Percentiles rank a stretch among this genome's conserved stretches.
Evolutionary conservation across 2,797 vertebrate genomes (phyloP).

Genomic region (Chelmon rostratus): DNA sequence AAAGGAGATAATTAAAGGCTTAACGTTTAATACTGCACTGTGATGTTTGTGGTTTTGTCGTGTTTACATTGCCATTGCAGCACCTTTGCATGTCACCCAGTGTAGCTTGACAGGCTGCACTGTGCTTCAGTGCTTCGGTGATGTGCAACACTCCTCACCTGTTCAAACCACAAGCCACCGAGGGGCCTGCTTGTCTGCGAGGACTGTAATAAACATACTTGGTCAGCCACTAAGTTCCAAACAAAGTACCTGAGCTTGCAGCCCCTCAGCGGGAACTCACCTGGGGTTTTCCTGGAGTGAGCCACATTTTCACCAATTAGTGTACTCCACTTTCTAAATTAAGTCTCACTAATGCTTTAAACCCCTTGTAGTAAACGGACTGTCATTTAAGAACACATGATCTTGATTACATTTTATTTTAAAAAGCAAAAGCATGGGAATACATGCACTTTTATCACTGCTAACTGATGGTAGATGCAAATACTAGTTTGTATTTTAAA

Average conservation of each 20-base stretch:
- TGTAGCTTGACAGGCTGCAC: not conserved
- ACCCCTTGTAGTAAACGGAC: not conserved
- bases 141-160: slow-evolving; percentile 29
- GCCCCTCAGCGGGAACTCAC: slow-evolving; percentile 60
- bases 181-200: slow-evolving; percentile 38
- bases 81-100: not conserved
- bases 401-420: not conserved
- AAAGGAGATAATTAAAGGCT: slow-evolving; percentile 16
- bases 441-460: not conserved
- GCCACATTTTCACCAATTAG: slow-evolving; percentile 44
- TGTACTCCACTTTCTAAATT: slow-evolving; percentile 33
- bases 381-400: not conserved
- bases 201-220: slow-evolving; percentile 50
- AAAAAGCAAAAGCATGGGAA: not conserved
- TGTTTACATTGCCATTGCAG: slow-evolving; percentile 10
- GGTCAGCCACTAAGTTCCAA: slow-evolving; percentile 51
- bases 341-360: slow-evolving; percentile 33
- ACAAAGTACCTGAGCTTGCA: slow-evolving; percentile 56
- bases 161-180: slow-evolving; percentile 53
- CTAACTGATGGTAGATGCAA: not conserved
- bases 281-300: slow-evolving; percentile 60
- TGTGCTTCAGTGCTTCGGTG: not conserved
- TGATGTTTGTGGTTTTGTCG: slow-evolving; percentile 9
- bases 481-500: not conserved
- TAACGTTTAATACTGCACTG: not conserved